Evolutionary conservation across 2,113 vertebrate genomes (phyloP).

Genomic region (Cephalopterus ornatus): DNA sequence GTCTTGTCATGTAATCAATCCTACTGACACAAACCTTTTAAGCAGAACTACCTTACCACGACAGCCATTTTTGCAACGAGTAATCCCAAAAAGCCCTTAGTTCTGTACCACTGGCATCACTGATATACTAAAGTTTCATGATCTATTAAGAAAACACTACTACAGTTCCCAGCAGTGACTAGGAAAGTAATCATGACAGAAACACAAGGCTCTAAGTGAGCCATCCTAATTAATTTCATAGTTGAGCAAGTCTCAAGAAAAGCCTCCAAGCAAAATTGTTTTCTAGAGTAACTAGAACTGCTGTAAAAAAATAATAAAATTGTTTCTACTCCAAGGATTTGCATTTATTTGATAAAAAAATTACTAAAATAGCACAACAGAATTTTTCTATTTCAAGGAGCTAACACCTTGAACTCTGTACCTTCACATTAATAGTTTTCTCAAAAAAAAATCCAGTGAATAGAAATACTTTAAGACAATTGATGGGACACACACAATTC

Average conservation of each 20-base stretch:
- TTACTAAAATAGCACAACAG: background rate
- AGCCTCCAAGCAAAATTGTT: background rate
- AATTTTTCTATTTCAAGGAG: background rate
- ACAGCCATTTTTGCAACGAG: background rate
- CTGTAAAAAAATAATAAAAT: background rate
- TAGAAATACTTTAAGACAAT: fast-evolving
- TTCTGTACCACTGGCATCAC: background rate
- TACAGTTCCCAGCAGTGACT: background rate
- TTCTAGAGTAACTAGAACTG: background rate
- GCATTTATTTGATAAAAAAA: background rate
- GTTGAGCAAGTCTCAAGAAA: background rate
- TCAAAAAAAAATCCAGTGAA: background rate
- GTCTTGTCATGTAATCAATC: background rate
- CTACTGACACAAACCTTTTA: background rate
- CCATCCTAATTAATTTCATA: background rate
- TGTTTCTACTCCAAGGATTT: background rate
- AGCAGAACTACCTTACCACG: background rate
- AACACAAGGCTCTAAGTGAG: background rate
- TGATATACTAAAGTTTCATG: fast-evolving
- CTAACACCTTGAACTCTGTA: fast-evolving
- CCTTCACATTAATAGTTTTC: background rate
- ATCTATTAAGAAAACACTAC: background rate
- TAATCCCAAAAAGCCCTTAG: background rate
- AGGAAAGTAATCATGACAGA: background rate
- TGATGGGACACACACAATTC: fast-evolving